Evolutionary conservation across 2,888 invertebrate genomes (phyloP), one percentile per base, ranked within the genome.

Genomic region (Lysandra coridon): DNA sequence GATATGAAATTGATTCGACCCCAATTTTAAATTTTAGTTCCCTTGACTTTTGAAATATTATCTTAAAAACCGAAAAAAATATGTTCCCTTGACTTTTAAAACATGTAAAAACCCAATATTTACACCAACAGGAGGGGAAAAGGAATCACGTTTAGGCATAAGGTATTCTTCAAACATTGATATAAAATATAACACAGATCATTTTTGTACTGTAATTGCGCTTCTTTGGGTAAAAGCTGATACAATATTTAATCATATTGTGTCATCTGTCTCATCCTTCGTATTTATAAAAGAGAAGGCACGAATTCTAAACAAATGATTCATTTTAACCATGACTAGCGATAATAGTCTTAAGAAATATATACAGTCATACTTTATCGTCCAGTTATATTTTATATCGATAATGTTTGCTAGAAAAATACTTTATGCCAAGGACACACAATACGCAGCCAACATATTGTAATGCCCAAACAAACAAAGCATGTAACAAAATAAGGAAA

Each of bases 381-480:
- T 44, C 44, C 44, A 44, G 44, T 44, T n/a, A 62, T 62, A 62
- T 62, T 73, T 73, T 33, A 40, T 73, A 33, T 33, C n/a, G 1
- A 17, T 2, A 53, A 80, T 73, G n/a, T 60, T 12, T 62, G 14
- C 37, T 49, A 81, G 81, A 83, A 86, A 84, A 84, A 82, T 83
- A 82, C 81, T 80, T 14, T 82, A 85, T 84, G 85, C 84, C 84
- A 82, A 77, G 84, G 84, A 82, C 84, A 81, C 53, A 79, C 79
- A 81, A 82, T 80, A 80, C 76, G 82, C 83, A 84, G 84, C 84
- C 81, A 82, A 79, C 82, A 82, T 69, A 69, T 69, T 80, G 81
- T 81, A 78, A 79, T 74, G 81, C 83, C 84, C 82, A 40, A 74
- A 60, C 5, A 5, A 12, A 53, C 6, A 78, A 23, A 33, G 10